These are phyloP conservation scores for Castor canadensis DNA, from an alignment of 2,113 vertebrate species.

Conservation along the genomic window DNA sequence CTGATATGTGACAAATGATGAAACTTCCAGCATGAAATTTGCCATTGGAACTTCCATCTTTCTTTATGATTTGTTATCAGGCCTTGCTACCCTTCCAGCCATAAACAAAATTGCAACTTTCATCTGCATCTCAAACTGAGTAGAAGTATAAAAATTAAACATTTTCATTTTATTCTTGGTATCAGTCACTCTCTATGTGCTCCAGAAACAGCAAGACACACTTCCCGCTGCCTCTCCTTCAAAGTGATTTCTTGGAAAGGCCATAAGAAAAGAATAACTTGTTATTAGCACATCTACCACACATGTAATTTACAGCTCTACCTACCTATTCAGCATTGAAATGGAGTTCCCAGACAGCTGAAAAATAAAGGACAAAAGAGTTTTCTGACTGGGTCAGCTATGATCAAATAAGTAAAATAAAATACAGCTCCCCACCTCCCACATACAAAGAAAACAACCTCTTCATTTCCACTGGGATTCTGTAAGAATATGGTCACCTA, in stretches of 20 bases:
- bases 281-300: conserved; percentile 72
- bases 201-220: background rate
- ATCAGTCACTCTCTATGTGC: conserved; percentile 24
- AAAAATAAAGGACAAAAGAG: conserved; percentile 55
- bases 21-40: conserved; percentile 54
- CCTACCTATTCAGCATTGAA: conserved; percentile 69
- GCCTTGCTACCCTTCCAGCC: conserved; percentile 18
- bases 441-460: conserved; percentile 26
- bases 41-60: conserved; percentile 10
- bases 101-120: conserved; percentile 68
- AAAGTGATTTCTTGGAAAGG: conserved; percentile 21
- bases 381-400: conserved; percentile 68
- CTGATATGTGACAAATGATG: conserved; percentile 41
- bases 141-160: conserved; percentile 59
- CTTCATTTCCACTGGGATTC: conserved; percentile 14
- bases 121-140: conserved; percentile 55
- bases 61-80: conserved; percentile 55
- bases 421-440: background rate
- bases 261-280: conserved; percentile 49
- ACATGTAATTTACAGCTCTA: conserved; percentile 64
- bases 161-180: conserved; percentile 55
- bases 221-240: conserved; percentile 27
- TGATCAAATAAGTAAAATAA: conserved; percentile 52
- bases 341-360: conserved; percentile 44
- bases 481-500: background rate